Base-by-base conservation (phyloP, 2,888 invertebrate genomes). In the Zygothrica quintamaculata region DNA sequence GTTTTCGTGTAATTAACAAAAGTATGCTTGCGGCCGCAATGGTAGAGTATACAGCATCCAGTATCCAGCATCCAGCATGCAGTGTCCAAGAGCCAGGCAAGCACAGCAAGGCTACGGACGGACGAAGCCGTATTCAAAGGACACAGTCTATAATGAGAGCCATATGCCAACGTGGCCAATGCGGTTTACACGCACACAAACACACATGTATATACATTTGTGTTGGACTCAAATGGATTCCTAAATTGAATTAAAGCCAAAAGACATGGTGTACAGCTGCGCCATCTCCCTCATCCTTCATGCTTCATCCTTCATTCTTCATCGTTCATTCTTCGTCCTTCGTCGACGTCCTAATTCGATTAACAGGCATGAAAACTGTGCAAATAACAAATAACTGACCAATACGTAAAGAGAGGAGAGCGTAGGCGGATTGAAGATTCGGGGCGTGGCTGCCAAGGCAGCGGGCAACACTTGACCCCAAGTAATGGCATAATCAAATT, bases 1-100 rank as follows among this genome's bases (percentile, higher is more conserved):
- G 68, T 78, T 75, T 65, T 77, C 81, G 79, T 68, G 79, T 78
- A 82, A 85, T 79, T 82, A 85, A 79, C 86, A 56, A 78, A 82
- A 85, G 79, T 75, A 79, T 76, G 79, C 73, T 78, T 77, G 75
- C 61, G 73, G 77, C 61, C 57, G 22, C 16, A 40, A 42, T 47
- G 60, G 60, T 46, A 42, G 36, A 31, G 55, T 53, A 46, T 39
- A 13, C 43, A 33, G 37, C 12, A 18, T 15, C 18, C 37, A 25
- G 60, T n/a, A 48, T 43, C 16, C 15, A 37, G 43, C 18, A 42
- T 4, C 29, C 44, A 18, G 33, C 29, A 52, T 18, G 46, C 58
- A 25, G 52, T n/a, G n/a, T n/a, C n/a, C n/a, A n/a, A n/a, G n/a
- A n/a, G n/a, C n/a, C n/a, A n/a, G n/a, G n/a, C n/a, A n/a, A n/a